A percentile compares a stretch with the other conserved stretches of the same genome.
These are phyloP conservation scores for Marronus borbonicus DNA, from an alignment of 2,888 invertebrate genomes.

Conservation along the genomic window DNA sequence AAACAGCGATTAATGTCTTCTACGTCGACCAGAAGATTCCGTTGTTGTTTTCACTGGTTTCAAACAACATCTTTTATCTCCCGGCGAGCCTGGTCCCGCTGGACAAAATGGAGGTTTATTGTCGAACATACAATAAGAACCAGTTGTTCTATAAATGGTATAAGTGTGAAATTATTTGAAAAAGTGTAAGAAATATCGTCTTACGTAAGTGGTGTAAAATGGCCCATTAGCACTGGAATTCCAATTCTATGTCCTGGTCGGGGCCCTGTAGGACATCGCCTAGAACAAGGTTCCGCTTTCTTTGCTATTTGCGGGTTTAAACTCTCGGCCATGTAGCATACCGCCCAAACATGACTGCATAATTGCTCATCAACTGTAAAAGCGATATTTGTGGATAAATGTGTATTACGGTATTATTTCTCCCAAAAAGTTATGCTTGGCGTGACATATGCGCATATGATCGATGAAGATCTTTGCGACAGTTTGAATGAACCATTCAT, in stretches of 20 bases:
- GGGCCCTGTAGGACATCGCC: conserved; percentile 80
- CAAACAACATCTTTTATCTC: conserved; percentile 81
- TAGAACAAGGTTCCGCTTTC: conserved; percentile 80
- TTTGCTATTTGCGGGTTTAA: conserved; percentile 74
- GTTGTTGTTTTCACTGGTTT: conserved; percentile 53
- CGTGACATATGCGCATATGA: too few species aligned
- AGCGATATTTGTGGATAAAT: not conserved
- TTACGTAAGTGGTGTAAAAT: conserved; percentile 81
- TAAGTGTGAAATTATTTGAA: not conserved
- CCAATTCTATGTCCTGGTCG: conserved; percentile 73
- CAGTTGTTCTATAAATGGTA: conserved; percentile 72
- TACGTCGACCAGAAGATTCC: not conserved
- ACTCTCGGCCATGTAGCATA: conserved; percentile 87
- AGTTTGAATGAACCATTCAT: too few species aligned
- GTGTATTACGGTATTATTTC: too few species aligned
- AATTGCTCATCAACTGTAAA: conserved; percentile 77
- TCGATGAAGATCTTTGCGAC: too few species aligned
- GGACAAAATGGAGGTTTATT: conserved; percentile 82
- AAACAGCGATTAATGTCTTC: conserved; percentile 3
- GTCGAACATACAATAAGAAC: conserved; percentile 80
- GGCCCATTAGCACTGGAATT: conserved; percentile 78
- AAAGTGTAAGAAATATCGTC: conserved; percentile 52
- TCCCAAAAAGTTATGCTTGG: too few species aligned
- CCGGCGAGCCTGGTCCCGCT: conserved; percentile 70
- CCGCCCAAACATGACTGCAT: conserved; percentile 86